Conservation (phyloP, 2,113 vertebrate species). For the Perca fluviatilis region DNA sequence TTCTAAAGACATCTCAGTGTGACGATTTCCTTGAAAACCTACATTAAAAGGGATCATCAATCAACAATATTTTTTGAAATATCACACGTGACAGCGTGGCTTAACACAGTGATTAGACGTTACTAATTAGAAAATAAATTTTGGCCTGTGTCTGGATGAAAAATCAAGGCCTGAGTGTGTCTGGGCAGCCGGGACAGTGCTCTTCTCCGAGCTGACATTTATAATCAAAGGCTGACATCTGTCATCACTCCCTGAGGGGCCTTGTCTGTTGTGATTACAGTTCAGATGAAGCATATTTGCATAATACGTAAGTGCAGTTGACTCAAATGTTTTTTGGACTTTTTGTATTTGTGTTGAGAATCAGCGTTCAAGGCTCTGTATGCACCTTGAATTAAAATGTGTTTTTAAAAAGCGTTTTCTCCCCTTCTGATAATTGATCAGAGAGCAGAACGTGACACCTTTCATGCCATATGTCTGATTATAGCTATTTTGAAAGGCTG, state of each 20-base stretch:
- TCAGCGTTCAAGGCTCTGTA: background rate
- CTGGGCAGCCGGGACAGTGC: constrained; percentile 51
- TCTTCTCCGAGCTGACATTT: constrained; percentile 76
- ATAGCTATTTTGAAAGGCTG: background rate
- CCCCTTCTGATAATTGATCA: background rate
- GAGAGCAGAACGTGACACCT: background rate
- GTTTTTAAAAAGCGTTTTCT: background rate
- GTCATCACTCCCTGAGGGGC: constrained; percentile 77
- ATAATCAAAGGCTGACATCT: constrained; percentile 84
- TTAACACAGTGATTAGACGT: constrained; percentile 59
- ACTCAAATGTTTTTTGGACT: constrained; percentile 19
- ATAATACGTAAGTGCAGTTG: constrained; percentile 60
- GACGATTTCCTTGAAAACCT: constrained; percentile 50
- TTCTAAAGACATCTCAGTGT: constrained; percentile 2
- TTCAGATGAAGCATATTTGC: constrained; percentile 73
- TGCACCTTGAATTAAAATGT: background rate
- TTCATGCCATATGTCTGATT: constrained; percentile 1
- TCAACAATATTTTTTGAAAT: constrained; percentile 69
- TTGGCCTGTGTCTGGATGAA: constrained; percentile 57
- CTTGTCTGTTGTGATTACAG: constrained; percentile 82
- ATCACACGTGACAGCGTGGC: constrained; percentile 48
- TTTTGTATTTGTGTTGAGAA: background rate
- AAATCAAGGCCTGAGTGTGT: constrained; percentile 54
- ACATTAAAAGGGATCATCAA: constrained; percentile 57
- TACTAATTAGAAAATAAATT: constrained; percentile 76